Evolutionary conservation across 2,113 vertebrate species (phyloP), one percentile per base, ranked within the genome.

Genomic region (Dissostichus mawsoni): DNA sequence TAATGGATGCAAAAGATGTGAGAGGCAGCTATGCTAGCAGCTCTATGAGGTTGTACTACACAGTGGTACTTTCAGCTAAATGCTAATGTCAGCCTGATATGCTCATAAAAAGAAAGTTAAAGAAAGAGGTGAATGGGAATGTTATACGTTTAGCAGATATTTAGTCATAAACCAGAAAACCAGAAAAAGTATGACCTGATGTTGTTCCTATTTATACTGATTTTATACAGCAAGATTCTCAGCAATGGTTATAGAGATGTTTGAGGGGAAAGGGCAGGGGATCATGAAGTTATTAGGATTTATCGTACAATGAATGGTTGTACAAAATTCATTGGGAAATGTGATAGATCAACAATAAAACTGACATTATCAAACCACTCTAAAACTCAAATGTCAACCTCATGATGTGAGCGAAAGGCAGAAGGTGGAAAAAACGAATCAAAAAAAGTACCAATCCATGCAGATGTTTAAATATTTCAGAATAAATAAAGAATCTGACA

Each of bases 1-100:
- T 55, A 51, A 75, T 83, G 29, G 48, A 74, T 59, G 61, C 3
- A 41, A 72, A 76, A 61, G 33, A 64, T 64, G 55, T 62, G 25
- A 29, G 29, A 64, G 0, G 45, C 52, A 79, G 57, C 3, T 11
- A 36, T 9, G 47, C 20, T 18, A 29, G 29, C 69, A 52, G 57
- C 23, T 20, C 3, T 0, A 14, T 23, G 18, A 52, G 20, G 73
- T 20, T 25, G 55, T 1, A 45, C 17, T 25, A 29, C 17, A 47
- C 13, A 23, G 25, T 29, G 12, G 2, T 53, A 25, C 51, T 50
- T 20, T 45, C 13, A 65, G 44, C 52, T 57, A 11, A 72, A 72
- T 8, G 18, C 48, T 56, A 13, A 51, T 56, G 57, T 36, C 63
- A 58, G 25, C 9, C 48, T 48, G 68, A 44, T n/a, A 41, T 72